Evolutionary conservation across 2,888 invertebrate species (phyloP), one percentile per base, ranked within the genome.

Genomic region (Harmothoe impar): DNA sequence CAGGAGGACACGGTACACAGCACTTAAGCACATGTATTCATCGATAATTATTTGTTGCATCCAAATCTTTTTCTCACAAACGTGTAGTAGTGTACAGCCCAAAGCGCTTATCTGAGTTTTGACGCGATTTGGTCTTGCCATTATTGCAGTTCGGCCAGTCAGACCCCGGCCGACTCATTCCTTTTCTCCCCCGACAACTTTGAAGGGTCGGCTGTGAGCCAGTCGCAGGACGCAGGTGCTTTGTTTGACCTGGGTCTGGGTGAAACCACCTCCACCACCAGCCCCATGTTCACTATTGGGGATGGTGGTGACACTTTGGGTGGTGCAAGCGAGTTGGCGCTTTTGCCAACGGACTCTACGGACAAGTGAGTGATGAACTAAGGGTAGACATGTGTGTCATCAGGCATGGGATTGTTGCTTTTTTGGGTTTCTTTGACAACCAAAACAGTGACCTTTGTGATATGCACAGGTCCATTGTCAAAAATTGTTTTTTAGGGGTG

Each of bases 171-270:
- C 29, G 72, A 72, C 72, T 72, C 72, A 7, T 25, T 72, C 5
- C 15, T 72, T 72, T 25, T 25, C 31, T 5, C 25, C 15, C 72
- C 72, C 17, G 25, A 25, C 72, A 12, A 15, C 12, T 15, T 15
- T 25, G 29, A 29, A 43, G 81, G 12, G 35, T 12, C 81, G 5
- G 81, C 72, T 29, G 15, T 15, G 5, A 29, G 25, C 29, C 72
- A 29, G 29, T 72, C 72, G 29, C 72, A 72, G 29, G 15, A 15
- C 29, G 72, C 29, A 25, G 29, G 43, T 25, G 0, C 81, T 0
- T 25, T 81, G 43, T 81, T 81, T 81, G 81, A 81, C 81, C 81
- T 81, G 81, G 81, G 81, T 17, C 81, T 81, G 81, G 81, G 81
- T 17, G 35, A 0, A 12, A 23, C 5, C 43, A 35, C 25, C 33